Evolutionary conservation across 2,888 invertebrate genomes (phyloP).

Genomic region (Laothoe populi): DNA sequence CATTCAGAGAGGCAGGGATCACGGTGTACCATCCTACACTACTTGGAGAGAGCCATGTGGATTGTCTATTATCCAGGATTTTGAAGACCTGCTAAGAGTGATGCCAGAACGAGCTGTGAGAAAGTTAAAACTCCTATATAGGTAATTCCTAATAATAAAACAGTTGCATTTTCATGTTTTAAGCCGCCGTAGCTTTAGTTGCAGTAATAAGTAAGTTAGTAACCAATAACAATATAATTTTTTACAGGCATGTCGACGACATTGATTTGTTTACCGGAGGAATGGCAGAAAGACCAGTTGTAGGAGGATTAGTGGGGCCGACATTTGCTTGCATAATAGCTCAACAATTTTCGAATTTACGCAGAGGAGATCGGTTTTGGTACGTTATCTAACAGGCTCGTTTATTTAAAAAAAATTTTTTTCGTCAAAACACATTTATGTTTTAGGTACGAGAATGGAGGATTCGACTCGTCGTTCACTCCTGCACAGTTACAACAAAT

Average conservation of each 20-base stretch:
- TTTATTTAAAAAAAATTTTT: not conserved
- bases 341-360: slow-evolving; percentile 91
- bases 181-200: not conserved
- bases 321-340: slow-evolving; percentile 95
- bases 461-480: slow-evolving; percentile 90
- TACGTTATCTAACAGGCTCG: slow-evolving; percentile 43
- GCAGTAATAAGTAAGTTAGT: no score
- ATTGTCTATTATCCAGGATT: slow-evolving; percentile 86
- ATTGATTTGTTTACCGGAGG: slow-evolving; percentile 94
- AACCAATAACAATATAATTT: not conserved
- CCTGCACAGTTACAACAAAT: slow-evolving; percentile 91
- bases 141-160: slow-evolving; percentile 49
- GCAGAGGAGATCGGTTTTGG: slow-evolving; percentile 93
- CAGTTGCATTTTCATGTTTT: not conserved
- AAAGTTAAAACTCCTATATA: slow-evolving; percentile 86
- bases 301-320: slow-evolving; percentile 92
- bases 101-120: slow-evolving; percentile 87
- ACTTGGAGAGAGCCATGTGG: slow-evolving; percentile 93
- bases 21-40: slow-evolving; percentile 92
- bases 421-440: slow-evolving; percentile 27
- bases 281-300: slow-evolving; percentile 91
- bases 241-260: slow-evolving; percentile 88
- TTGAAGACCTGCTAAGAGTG: slow-evolving; percentile 89
- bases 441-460: slow-evolving; percentile 90
- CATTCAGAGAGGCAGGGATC: slow-evolving; percentile 93